Evolutionary conservation across 1,140 invertebrate species (phyloP).

Genomic region (Oppia nitens): DNA sequence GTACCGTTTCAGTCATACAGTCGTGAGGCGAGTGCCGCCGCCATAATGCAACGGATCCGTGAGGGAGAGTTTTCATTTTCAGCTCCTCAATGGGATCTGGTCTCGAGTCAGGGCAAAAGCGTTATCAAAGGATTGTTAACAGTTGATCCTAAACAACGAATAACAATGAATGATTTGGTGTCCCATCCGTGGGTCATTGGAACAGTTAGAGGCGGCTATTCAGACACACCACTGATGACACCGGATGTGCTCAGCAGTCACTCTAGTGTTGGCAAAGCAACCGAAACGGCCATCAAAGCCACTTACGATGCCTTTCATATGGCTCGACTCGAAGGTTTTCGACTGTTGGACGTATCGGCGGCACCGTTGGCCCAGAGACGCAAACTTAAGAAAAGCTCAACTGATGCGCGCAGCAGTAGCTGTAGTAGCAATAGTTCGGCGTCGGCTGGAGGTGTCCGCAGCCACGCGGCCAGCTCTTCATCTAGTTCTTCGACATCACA

Average conservation of each 20-base stretch:
- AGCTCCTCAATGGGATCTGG: slow-evolving; percentile 23
- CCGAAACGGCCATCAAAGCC: slow-evolving; percentile 35
- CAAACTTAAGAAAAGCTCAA: slow-evolving; percentile 43
- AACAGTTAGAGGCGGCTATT: slow-evolving; percentile 18
- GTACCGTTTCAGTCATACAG: slow-evolving; percentile 51
- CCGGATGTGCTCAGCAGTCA: slow-evolving; percentile 34
- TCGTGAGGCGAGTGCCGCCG: slow-evolving; percentile 47
- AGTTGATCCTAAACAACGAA: slow-evolving; percentile 52
- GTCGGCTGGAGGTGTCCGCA: not conserved
- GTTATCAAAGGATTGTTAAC: slow-evolving; percentile 57
- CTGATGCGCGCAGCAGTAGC: slow-evolving; percentile 21
- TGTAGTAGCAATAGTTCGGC: not conserved
- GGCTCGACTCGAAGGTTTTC: slow-evolving; percentile 49
- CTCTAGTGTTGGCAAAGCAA: slow-evolving; percentile 21
- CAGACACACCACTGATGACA: slow-evolving; percentile 38
- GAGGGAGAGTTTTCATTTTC: slow-evolving; percentile 31
- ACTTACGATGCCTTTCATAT: slow-evolving; percentile 50
- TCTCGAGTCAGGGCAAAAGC: slow-evolving; percentile 54
- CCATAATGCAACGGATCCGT: slow-evolving; percentile 59
- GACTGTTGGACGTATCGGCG: slow-evolving; percentile 45
- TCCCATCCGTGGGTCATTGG: slow-evolving; percentile 45
- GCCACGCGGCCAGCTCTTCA: not conserved
- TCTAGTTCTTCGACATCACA: not conserved
- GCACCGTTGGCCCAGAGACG: slow-evolving; percentile 51
- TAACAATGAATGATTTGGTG: slow-evolving; percentile 46